phyloP scores from a whole-genome alignment of 2,888 invertebrate genomes.

The Nemurella pictetii region DNA sequence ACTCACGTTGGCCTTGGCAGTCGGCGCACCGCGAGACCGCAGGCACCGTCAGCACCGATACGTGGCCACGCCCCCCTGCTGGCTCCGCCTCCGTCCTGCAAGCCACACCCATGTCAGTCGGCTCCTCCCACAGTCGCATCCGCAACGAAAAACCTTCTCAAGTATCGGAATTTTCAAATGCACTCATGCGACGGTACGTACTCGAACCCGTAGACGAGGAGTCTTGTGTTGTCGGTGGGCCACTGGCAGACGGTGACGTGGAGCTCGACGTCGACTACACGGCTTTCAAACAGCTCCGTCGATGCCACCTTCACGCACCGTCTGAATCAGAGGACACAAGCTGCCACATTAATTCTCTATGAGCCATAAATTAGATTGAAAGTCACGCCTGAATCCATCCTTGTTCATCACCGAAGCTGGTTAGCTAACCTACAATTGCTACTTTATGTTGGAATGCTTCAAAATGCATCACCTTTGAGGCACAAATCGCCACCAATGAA shows the following conservation, averaged over 20 bases:
- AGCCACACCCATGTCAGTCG: too few relatives aligned
- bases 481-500: slow-evolving; percentile 68
- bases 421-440: too few relatives aligned
- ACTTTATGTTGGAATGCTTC: too few relatives aligned
- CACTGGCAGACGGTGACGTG: slow-evolving; percentile 71
- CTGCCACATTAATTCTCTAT: too few relatives aligned
- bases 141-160: neutral
- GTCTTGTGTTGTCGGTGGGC: slow-evolving; percentile 66
- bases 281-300: slow-evolving; percentile 62
- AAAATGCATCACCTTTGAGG: slow-evolving; percentile 51
- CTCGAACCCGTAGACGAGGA: slow-evolving; percentile 71
- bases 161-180: neutral
- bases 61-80: neutral
- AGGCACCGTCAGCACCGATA: neutral
- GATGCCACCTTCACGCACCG: slow-evolving; percentile 57
- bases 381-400: too few relatives aligned
- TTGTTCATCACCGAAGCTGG: too few relatives aligned
- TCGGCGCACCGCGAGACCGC: neutral
- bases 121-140: neutral
- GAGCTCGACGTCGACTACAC: slow-evolving; percentile 55
- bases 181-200: slow-evolving; percentile 50
- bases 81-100: neutral
- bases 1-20: neutral
- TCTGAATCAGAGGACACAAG: neutral
- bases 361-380: too few relatives aligned